phyloP scores from a whole-genome alignment of 92 coral and sea anemone genomes.

The Phymanthus crucifer region DNA sequence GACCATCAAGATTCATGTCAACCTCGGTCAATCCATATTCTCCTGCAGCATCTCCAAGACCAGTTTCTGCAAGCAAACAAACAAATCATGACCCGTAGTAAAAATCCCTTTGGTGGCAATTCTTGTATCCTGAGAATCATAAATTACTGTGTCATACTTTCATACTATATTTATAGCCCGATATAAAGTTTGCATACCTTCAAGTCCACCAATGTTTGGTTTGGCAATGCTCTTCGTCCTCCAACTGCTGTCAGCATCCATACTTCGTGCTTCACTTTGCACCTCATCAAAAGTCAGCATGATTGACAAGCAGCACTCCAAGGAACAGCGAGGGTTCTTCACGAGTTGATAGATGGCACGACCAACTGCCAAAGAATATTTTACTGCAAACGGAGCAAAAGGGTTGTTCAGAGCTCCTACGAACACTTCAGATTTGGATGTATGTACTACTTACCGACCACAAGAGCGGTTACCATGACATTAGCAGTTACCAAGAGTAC shows the following conservation, averaged over 20 bases:
- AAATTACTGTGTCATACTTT: too few species aligned
- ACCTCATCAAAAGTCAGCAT: slow-evolving; percentile 21
- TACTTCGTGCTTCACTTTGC: slow-evolving; percentile 16
- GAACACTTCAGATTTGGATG: neutral
- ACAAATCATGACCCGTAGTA: too few species aligned
- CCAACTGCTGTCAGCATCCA: slow-evolving; percentile 18
- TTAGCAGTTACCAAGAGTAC: slow-evolving; percentile 15
- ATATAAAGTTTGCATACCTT: too few species aligned
- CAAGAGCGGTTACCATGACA: slow-evolving; percentile 14
- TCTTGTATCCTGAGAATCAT: too few species aligned
- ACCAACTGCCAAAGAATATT: slow-evolving; percentile 8
- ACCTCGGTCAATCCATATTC: neutral
- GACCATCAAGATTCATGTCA: neutral
- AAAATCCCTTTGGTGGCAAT: too few species aligned
- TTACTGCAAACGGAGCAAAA: slow-evolving; percentile 4
- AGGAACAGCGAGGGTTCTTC: slow-evolving; percentile 32
- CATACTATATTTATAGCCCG: too few species aligned
- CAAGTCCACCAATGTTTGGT: neutral
- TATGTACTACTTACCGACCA: slow-evolving; percentile 14
- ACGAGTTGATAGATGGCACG: neutral
- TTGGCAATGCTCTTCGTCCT: slow-evolving; percentile 5
- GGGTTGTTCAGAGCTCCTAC: neutral
- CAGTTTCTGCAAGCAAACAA: neutral
- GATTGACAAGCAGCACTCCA: slow-evolving; percentile 20
- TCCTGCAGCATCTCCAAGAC: neutral